Evolutionary conservation across 2,888 invertebrate genomes (phyloP).

Genomic region (Ormyrus rosae): DNA sequence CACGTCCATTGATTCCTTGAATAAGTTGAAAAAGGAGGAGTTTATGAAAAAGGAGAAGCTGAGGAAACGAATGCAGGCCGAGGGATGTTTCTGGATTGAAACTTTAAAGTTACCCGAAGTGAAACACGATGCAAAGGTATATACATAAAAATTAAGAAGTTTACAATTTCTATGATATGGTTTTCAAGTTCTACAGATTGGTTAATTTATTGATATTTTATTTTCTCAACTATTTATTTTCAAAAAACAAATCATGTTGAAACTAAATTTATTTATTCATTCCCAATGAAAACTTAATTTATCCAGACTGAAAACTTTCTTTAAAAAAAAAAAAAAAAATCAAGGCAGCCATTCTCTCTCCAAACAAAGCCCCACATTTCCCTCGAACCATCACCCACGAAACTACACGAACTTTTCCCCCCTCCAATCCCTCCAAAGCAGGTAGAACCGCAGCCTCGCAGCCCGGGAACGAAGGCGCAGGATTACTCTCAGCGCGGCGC

Average conservation of each 20-base stretch:
- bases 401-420: background rate
- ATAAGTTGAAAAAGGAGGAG: background rate
- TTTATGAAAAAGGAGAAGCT: background rate
- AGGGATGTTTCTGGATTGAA: conserved; percentile 31
- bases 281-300: too few relatives aligned
- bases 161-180: too few relatives aligned
- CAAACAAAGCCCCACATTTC: background rate
- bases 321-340: too few relatives aligned
- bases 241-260: too few relatives aligned
- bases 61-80: background rate
- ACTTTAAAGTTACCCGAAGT: background rate
- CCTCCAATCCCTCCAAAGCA: background rate
- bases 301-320: too few relatives aligned
- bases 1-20: conserved; percentile 29
- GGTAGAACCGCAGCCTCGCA: too few relatives aligned
- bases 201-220: too few relatives aligned
- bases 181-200: too few relatives aligned
- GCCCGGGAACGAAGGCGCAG: background rate
- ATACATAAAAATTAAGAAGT: background rate
- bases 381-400: background rate
- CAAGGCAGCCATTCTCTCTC: too few relatives aligned
- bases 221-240: too few relatives aligned
- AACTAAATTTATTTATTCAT: too few relatives aligned
- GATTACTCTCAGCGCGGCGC: background rate
- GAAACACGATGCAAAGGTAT: conserved; percentile 1